A percentile compares a stretch with the other conserved stretches of the same genome.
phyloP scores from a whole-genome alignment of 2,113 vertebrate species.

The Malurus melanocephalus region DNA sequence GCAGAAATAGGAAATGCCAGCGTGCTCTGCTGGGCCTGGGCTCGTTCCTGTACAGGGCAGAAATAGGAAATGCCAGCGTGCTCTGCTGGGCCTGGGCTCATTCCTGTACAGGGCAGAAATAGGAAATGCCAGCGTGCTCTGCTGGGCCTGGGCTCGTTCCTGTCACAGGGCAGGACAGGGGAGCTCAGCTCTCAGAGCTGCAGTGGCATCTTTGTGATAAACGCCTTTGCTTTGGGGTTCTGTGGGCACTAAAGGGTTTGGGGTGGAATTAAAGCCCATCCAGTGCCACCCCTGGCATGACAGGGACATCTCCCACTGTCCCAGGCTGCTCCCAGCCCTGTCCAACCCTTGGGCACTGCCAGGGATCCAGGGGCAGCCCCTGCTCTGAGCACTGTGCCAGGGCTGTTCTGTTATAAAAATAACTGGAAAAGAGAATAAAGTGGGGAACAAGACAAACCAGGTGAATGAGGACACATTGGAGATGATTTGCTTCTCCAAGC shows the following conservation, averaged over 20 bases:
- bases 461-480: not conserved
- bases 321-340: not conserved
- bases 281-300: not conserved
- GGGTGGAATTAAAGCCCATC: not conserved
- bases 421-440: not conserved
- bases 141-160: not conserved
- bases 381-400: not conserved
- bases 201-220: not conserved
- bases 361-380: not conserved
- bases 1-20: not conserved
- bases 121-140: not conserved
- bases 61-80: not conserved
- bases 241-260: not conserved
- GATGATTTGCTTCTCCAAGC: not conserved
- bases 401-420: accelerated
- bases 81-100: not conserved
- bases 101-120: not conserved
- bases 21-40: not conserved
- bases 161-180: accelerated
- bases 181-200: not conserved
- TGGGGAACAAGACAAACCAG: not conserved
- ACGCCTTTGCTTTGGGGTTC: accelerated
- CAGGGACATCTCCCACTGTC: not conserved
- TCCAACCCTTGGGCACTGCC: not conserved
- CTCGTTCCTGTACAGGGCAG: not conserved